A percentile compares a stretch with the other conserved stretches of the same genome.
Conservation (phyloP, 1,140 invertebrate genomes). For the Cepaea nemoralis region DNA sequence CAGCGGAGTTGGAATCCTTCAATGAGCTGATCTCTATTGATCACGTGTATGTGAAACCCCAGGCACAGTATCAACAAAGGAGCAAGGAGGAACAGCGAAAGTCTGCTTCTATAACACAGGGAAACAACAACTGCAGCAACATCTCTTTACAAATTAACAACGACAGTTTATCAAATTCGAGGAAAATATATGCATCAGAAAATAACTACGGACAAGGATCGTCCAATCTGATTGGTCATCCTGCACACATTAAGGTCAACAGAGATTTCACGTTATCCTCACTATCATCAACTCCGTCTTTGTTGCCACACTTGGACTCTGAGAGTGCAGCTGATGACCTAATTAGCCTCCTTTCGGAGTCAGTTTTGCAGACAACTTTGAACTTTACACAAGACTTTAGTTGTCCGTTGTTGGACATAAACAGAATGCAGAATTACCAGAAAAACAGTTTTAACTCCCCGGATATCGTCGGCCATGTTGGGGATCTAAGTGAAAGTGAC, state of each 20-base stretch:
- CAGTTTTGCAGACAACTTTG: slow-evolving; percentile 21
- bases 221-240: background rate
- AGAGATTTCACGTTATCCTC: background rate
- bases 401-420: background rate
- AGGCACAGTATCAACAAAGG: slow-evolving; percentile 39
- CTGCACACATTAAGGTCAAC: background rate
- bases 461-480: slow-evolving; percentile 31
- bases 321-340: background rate
- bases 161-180: background rate
- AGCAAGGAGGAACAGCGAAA: slow-evolving; percentile 8
- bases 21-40: slow-evolving; percentile 72
- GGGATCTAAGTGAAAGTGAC: slow-evolving; percentile 23
- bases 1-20: slow-evolving; percentile 72
- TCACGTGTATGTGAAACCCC: slow-evolving; percentile 68
- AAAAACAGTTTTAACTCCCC: slow-evolving; percentile 1
- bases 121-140: background rate
- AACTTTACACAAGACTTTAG: slow-evolving; percentile 18
- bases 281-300: background rate
- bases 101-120: background rate
- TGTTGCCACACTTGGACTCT: background rate
- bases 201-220: background rate
- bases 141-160: background rate
- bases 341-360: slow-evolving; percentile 4
- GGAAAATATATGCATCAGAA: background rate
- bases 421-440: background rate